A percentile compares a stretch with the other conserved stretches of the same genome.
phyloP scores from a whole-genome alignment of 1,140 invertebrate genomes.

The Drosophila lacteicornis region DNA sequence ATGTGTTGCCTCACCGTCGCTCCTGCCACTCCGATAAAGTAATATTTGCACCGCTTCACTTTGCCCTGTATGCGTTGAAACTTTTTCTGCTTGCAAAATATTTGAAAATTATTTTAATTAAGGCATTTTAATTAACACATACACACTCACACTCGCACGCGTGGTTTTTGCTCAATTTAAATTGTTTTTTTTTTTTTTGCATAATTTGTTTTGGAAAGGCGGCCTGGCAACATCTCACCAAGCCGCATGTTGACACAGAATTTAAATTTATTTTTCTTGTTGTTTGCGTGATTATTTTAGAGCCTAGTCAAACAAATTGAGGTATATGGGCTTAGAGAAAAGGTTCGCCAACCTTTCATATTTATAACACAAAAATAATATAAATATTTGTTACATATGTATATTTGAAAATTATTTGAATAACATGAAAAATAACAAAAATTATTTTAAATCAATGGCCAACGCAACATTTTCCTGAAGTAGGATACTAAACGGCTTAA shows the following conservation, averaged over 20 bases:
- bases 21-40: conserved; percentile 28
- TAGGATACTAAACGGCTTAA: too few species aligned
- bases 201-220: conserved; percentile 58
- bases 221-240: conserved; percentile 46
- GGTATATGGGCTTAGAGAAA: conserved; percentile 26
- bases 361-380: too few species aligned
- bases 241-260: conserved; percentile 75
- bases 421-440: too few species aligned
- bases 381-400: too few species aligned
- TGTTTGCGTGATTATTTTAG: conserved; percentile 54
- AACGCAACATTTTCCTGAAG: too few species aligned
- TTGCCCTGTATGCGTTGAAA: conserved; percentile 24
- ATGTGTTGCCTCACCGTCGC: conserved; percentile 13
- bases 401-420: too few species aligned
- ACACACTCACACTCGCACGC: conserved; percentile 37
- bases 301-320: conserved; percentile 12
- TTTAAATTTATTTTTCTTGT: conserved; percentile 78
- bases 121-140: conserved; percentile 79
- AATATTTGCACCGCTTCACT: conserved; percentile 30
- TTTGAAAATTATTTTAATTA: conserved; percentile 79
- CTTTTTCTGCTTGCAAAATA: conserved; percentile 52
- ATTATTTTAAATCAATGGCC: too few species aligned
- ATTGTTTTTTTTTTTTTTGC: conserved; percentile 32
- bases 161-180: neutral
- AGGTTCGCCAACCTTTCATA: neutral